Conservation (phyloP, 2,888 invertebrate genomes). For the Melanostoma mellinum region DNA sequence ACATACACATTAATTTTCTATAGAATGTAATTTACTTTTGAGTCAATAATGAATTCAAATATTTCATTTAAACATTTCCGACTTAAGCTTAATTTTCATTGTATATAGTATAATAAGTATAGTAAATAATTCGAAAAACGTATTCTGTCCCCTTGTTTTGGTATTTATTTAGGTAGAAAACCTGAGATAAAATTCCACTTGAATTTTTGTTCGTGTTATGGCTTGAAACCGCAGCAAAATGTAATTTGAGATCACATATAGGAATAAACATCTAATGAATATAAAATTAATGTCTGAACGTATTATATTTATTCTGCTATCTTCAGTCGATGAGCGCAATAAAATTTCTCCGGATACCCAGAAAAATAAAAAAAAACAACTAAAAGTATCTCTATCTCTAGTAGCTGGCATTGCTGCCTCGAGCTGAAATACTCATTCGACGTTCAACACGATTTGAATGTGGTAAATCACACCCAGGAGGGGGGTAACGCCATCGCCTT, state of each 20-base stretch:
- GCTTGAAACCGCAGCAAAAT: conserved; percentile 68
- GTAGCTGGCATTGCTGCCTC: conserved; percentile 82
- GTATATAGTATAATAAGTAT: conserved; percentile 36
- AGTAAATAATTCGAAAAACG: conserved; percentile 56
- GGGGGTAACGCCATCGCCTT: conserved; percentile 84
- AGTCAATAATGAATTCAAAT: not conserved
- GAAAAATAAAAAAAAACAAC: conserved; percentile 36
- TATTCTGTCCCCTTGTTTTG: conserved; percentile 58
- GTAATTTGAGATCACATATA: conserved; percentile 70
- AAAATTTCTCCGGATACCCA: conserved; percentile 26
- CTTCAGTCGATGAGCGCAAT: conserved; percentile 57
- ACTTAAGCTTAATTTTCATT: conserved; percentile 41
- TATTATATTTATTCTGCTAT: conserved; percentile 37
- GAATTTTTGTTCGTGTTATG: conserved; percentile 30
- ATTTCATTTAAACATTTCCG: conserved; percentile 3
- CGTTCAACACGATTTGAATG: conserved; percentile 84
- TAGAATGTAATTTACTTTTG: not conserved
- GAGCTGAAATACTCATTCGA: conserved; percentile 90
- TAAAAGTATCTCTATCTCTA: conserved; percentile 64
- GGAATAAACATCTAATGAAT: conserved; percentile 59
- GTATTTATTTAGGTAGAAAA: conserved; percentile 45
- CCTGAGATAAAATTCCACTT: conserved; percentile 63
- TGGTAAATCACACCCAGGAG: conserved; percentile 82
- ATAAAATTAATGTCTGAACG: conserved; percentile 34
- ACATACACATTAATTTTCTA: conserved; percentile 13